phyloP scores from a whole-genome alignment of 2,797 vertebrate genomes.

The Bothrops alternatus region DNA sequence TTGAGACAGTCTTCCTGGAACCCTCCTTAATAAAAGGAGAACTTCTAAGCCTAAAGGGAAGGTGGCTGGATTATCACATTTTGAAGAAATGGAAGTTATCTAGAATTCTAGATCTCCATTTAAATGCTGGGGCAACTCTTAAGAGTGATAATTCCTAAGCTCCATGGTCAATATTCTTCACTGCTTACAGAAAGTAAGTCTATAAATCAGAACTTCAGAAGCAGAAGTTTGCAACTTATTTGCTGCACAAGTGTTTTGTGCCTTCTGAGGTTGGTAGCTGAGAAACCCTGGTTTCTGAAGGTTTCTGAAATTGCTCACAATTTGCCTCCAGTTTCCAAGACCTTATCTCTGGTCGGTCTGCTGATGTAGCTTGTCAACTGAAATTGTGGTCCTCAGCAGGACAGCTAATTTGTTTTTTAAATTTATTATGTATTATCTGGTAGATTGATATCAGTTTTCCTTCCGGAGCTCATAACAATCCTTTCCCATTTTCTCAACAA shows the following conservation, averaged over 20 bases:
- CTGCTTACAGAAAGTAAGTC: background rate
- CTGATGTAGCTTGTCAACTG: background rate
- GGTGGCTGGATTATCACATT: background rate
- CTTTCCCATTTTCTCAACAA: background rate
- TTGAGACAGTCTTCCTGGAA: background rate
- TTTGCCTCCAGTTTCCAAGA: background rate
- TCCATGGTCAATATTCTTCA: background rate
- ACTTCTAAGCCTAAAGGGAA: background rate
- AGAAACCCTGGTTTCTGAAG: background rate
- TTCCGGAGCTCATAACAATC: background rate
- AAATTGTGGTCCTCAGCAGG: background rate
- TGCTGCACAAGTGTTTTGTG: background rate
- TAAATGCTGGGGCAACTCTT: background rate
- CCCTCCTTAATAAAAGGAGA: background rate
- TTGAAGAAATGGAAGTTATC: background rate
- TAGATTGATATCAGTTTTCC: background rate
- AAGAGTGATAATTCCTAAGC: background rate
- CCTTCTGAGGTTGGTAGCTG: background rate
- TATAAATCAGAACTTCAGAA: background rate
- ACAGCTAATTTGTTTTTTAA: background rate
- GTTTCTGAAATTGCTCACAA: background rate
- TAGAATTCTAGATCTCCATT: background rate
- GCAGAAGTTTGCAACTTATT: background rate
- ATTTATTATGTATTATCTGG: background rate
- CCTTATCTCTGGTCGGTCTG: background rate